Evolutionary conservation across 2,797 vertebrate species (phyloP).

Genomic region (Rhabdomys pumilio): DNA sequence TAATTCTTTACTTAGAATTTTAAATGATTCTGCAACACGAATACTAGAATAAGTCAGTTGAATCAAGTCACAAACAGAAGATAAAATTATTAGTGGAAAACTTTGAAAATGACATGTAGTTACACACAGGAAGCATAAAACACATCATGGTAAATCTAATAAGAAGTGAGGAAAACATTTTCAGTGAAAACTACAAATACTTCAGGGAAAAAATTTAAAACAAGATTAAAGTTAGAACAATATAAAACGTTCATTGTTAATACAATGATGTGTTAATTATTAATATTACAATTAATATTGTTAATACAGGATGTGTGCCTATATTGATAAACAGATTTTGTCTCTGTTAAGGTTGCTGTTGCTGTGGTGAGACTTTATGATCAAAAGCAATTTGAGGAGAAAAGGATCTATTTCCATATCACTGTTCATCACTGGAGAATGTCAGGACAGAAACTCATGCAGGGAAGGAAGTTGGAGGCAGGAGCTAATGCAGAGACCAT

Average conservation of each 20-base stretch:
- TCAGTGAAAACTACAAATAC: neutral
- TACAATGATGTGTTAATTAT: no score
- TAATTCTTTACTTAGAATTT: neutral
- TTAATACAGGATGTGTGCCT: neutral
- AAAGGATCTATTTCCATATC: neutral
- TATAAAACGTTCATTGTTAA: neutral
- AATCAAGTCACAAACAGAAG: neutral
- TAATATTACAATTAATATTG: neutral
- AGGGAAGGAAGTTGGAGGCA: neutral
- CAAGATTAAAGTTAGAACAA: neutral
- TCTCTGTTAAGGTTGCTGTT: neutral
- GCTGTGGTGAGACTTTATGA: neutral
- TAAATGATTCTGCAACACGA: neutral
- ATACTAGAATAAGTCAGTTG: neutral
- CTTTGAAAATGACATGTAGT: neutral
- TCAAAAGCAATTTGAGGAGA: neutral
- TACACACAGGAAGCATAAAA: neutral
- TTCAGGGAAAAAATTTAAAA: neutral
- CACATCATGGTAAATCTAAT: neutral
- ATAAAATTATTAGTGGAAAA: neutral
- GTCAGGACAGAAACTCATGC: neutral
- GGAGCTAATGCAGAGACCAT: neutral
- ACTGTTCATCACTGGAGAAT: neutral
- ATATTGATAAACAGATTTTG: neutral
- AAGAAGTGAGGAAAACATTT: neutral